Base-by-base conservation (phyloP, 2,113 vertebrate species). In the Salvelinus sp. region DNA sequence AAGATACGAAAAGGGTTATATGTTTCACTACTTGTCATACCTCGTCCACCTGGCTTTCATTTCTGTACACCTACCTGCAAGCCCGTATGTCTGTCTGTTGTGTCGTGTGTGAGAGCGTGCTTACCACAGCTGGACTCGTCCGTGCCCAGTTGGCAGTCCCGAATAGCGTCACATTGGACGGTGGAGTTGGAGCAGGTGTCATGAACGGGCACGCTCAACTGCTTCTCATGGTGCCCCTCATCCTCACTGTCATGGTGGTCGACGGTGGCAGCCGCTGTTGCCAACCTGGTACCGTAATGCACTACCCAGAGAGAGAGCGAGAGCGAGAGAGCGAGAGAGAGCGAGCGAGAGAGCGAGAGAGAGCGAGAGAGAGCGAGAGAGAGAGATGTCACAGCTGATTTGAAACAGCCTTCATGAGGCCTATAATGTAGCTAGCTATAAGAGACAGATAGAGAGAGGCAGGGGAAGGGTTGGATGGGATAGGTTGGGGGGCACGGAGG, bases 81-180 rank as follows among this genome's bases (percentile, higher is more conserved):
- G 33, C 38, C 22, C 27, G 16, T 75, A 20, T 69, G 28, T 9
- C n/a, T 48, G 62, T 54, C 3, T 57, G 60, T 16, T 28, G 66
- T 77, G 57, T 57, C 16, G 20, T 7, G 71, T 44, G 20, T 54
- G 14, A 68, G 22, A 16, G 22, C 4, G 3, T 22, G 72, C 88
- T 91, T 74, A 93, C 92, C 88, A 78, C 93, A 94, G 33, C 80
- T 62, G 18, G 72, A 81, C 83, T 93, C 92, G 2, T 94, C 92
- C 1, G 73, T 79, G 70, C 83, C 88, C 30, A 79, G 28, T 6
- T 77, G 0, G 69, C 92, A 94, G 79, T 91, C 78, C n/a, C 1
- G 68, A 20, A 73, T 78, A 1, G 25, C 87, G 33, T 94, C 86
- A 78, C 92, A 93, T 0, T 70, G 18, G 1, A 87, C 71, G 9